Evolutionary conservation across 2,888 invertebrate genomes (phyloP), one percentile per base, ranked within the genome.

Genomic region (Eupithecia dodoneata): DNA sequence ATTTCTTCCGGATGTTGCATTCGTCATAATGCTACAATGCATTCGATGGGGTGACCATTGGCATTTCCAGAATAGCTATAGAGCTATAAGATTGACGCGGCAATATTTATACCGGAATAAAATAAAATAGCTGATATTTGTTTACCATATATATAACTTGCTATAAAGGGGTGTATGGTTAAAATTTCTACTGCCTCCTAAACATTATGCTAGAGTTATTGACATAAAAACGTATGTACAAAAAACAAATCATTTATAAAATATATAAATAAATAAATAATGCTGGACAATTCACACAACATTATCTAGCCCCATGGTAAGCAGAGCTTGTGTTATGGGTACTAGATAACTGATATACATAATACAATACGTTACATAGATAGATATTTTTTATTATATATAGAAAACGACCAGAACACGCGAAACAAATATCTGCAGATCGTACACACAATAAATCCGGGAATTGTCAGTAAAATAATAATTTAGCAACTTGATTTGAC

Each of bases 1-100:
- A 88, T 89, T 88, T 86, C 89, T 89, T 91, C 90, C 91, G 93
- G 92, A 91, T 92, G 91, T 91, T 91, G 91, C 90, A 92, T 92
- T 93, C 92, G 92, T 91, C 88, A 88, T 88, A 85, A 86, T 83
- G 83, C 76, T 83, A 76, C 83, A 80, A 74, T 84, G 77, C 77
- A 81, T 83, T 74, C 80, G 80, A 73, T 77, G 80, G 81, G 79
- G 82, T 80, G 75, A 79, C 69, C 67, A 44, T 69, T n/a, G 44
- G 44, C n/a, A 69, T 69, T 69, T 63, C 63, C 18, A 63, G 7
- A 59, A 59, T 59, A 7, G 18, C 55, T 59, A 18, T 59, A 3
- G 59, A 59, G 44, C 45, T 69, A 44, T 18, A 69, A 67, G n/a
- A 18, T 9, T 44, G 30, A 0, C 7, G 42, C 67, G 9, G 9